A percentile compares a stretch with the other conserved stretches of the same genome.
Evolutionary conservation across 2,113 vertebrate species (phyloP).

Genomic region (Datnioides undecimradiatus): DNA sequence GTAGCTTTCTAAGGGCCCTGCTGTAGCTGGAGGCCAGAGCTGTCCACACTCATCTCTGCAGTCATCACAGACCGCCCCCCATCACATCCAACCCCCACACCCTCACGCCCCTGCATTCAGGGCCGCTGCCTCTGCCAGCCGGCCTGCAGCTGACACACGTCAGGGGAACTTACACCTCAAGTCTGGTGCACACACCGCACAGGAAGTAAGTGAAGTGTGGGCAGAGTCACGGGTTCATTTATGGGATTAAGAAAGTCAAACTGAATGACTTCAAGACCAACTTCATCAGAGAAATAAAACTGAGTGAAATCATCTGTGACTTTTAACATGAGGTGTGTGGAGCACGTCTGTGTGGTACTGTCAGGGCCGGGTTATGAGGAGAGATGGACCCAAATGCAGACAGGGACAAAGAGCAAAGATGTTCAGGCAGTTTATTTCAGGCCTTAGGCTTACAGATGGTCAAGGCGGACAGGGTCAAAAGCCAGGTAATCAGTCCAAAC

Average conservation of each 20-base stretch:
- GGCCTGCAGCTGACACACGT: background rate
- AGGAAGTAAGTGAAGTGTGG: background rate
- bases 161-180: background rate
- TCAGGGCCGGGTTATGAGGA: too few species aligned
- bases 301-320: too few species aligned
- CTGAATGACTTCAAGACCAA: background rate
- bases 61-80: background rate
- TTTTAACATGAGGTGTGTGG: too few species aligned
- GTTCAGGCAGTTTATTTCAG: too few species aligned
- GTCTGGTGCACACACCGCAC: background rate
- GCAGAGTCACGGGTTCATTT: background rate
- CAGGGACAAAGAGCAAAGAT: too few species aligned
- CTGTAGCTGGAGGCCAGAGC: background rate
- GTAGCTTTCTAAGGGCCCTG: background rate
- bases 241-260: background rate
- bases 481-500: too few species aligned
- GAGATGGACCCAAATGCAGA: too few species aligned
- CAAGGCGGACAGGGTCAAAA: too few species aligned
- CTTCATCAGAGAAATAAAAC: background rate
- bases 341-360: too few species aligned
- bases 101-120: background rate
- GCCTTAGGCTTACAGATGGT: too few species aligned
- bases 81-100: background rate
- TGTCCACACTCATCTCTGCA: constrained; percentile 6
- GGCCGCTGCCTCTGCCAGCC: background rate